Evolutionary conservation across 2,888 invertebrate genomes (phyloP).

Genomic region (Saturnia pavonia): DNA sequence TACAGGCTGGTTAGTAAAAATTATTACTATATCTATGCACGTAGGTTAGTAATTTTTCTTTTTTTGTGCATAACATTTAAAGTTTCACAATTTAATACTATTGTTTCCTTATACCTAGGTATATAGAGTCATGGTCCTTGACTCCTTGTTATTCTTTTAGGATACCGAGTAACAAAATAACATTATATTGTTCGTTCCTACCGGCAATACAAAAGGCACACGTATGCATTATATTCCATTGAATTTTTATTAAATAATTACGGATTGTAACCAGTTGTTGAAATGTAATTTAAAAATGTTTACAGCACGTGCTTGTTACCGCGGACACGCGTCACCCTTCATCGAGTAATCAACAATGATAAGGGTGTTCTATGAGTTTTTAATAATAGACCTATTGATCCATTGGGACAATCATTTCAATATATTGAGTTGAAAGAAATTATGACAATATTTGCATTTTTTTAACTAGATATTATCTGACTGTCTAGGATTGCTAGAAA

Average conservation of each 20-base stretch:
- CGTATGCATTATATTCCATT: background rate
- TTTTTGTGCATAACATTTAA: background rate
- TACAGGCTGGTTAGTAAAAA: background rate
- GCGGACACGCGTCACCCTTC: conserved; percentile 48
- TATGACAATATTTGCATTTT: background rate
- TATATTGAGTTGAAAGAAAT: background rate
- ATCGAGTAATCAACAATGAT: conserved; percentile 31
- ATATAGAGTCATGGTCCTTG: background rate
- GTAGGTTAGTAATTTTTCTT: background rate
- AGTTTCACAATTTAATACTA: background rate
- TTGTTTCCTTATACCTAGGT: background rate
- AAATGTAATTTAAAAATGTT: conserved; percentile 31
- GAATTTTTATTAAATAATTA: conserved; percentile 1
- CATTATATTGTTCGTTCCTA: background rate
- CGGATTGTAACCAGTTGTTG: conserved; percentile 14
- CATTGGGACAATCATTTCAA: background rate
- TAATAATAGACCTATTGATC: background rate
- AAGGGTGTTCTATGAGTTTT: background rate
- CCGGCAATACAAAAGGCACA: background rate
- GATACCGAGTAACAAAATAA: background rate
- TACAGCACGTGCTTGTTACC: conserved; percentile 46
- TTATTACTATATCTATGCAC: background rate
- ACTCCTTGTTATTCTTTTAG: background rate
- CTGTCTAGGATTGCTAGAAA: too few species aligned
- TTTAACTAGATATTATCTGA: background rate